Conservation (phyloP, 2,797 vertebrate genomes). For the Salmo trutta region DNA sequence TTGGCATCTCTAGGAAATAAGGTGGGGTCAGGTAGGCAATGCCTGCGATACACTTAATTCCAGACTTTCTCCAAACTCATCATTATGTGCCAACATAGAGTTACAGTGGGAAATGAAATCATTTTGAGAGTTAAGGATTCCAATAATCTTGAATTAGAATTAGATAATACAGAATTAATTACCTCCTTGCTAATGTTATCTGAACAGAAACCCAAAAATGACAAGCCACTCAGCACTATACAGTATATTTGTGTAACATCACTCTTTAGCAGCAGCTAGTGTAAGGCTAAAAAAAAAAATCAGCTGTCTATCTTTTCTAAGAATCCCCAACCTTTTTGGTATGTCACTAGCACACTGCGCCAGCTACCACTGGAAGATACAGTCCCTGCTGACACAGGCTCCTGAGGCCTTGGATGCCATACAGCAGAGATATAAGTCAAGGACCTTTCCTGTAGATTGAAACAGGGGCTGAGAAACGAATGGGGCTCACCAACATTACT, state of each 20-base stretch:
- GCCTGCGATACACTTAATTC: neutral
- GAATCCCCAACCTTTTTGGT: constrained; percentile 10
- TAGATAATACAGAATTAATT: neutral
- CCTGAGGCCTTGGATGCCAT: neutral
- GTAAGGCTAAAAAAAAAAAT: no score
- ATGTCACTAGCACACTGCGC: constrained; percentile 19
- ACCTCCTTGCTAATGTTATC: neutral
- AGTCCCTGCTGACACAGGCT: constrained; percentile 26
- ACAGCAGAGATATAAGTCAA: constrained; percentile 30
- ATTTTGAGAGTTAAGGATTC: no score
- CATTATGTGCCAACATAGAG: neutral
- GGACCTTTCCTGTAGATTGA: constrained; percentile 13
- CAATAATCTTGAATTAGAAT: neutral
- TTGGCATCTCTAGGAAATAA: neutral
- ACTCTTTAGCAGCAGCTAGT: neutral
- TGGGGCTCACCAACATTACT: constrained; percentile 24
- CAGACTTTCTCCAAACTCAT: neutral
- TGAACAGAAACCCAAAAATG: neutral
- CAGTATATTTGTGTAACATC: neutral
- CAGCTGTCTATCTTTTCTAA: neutral
- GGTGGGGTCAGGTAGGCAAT: neutral
- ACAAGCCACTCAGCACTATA: neutral
- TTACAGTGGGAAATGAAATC: no score
- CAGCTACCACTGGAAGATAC: constrained; percentile 26
- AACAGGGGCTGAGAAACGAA: constrained; percentile 39